Percentiles rank a stretch among this genome's conserved stretches.
These are phyloP conservation scores for Naja naja DNA, from an alignment of 2,113 vertebrate species.

Conservation along the genomic window DNA sequence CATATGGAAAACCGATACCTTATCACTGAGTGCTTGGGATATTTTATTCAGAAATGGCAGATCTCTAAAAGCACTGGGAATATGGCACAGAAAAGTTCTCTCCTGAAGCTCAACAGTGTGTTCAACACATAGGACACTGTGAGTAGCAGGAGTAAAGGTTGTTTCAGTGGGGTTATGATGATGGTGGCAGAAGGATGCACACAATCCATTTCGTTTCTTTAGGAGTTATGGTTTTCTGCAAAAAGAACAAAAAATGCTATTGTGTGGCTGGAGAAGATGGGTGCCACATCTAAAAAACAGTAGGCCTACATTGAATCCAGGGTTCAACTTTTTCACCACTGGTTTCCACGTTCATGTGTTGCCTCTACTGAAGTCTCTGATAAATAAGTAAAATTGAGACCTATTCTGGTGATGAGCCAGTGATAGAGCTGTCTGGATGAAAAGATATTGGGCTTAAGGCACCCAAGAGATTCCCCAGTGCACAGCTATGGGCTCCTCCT, in stretches of 20 bases:
- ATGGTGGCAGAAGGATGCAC: not conserved
- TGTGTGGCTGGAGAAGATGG: not conserved
- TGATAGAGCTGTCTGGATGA: constrained; percentile 12
- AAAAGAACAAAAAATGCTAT: not conserved
- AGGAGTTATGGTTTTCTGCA: not conserved
- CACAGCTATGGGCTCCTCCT: not conserved
- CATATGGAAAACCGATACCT: not conserved
- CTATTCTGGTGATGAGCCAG: not conserved
- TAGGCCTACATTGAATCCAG: too few species aligned
- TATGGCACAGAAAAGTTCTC: constrained; percentile 36
- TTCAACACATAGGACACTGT: constrained; percentile 30
- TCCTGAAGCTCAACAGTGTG: constrained; percentile 45
- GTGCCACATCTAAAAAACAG: not conserved
- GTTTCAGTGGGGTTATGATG: not conserved
- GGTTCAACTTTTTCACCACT: not conserved
- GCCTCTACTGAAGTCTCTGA: not conserved
- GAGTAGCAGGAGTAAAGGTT: constrained; percentile 6
- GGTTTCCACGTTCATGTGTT: not conserved
- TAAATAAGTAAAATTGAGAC: not conserved
- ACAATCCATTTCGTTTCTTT: constrained; percentile 4
- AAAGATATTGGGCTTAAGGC: constrained; percentile 45
- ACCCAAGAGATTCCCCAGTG: constrained; percentile 37
- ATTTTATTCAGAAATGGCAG: not conserved
- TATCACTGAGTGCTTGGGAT: not conserved
- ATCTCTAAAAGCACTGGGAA: constrained; percentile 1